phyloP scores from a whole-genome alignment of 1,140 invertebrate genomes.

The Subanguina moxae region DNA sequence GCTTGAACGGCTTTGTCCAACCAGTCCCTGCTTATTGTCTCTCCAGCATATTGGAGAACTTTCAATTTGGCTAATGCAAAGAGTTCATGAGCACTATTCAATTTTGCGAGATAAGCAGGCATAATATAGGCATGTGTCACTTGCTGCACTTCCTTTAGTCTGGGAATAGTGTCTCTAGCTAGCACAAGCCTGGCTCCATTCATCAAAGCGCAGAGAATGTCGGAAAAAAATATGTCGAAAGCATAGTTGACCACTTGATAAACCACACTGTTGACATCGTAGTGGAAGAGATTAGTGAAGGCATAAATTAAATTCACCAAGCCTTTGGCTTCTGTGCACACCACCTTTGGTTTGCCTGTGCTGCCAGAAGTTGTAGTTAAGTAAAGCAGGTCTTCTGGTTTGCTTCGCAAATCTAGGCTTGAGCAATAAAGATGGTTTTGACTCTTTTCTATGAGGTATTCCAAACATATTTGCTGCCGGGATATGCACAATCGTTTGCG shows the following conservation, averaged over 20 bases:
- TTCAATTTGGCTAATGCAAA: constrained; percentile 12
- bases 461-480: no score
- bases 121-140: constrained; percentile 39
- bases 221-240: constrained; percentile 35
- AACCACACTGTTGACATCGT: constrained; percentile 9
- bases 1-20: constrained; percentile 4
- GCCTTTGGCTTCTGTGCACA: constrained; percentile 9
- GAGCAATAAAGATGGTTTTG: no score
- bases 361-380: constrained; percentile 29
- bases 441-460: no score
- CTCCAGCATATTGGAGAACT: constrained; percentile 24
- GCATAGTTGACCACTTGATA: constrained; percentile 38
- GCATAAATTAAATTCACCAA: constrained; percentile 19
- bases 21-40: constrained; percentile 15
- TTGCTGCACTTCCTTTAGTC: background rate
- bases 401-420: no score
- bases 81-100: constrained; percentile 18
- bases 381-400: constrained; percentile 5
- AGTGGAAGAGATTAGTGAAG: constrained; percentile 20
- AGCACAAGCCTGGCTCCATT: background rate
- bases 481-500: background rate
- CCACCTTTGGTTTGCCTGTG: constrained; percentile 29
- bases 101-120: constrained; percentile 25
- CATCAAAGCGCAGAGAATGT: background rate
- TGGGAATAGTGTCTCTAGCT: background rate